phyloP scores from a whole-genome alignment of 2,888 invertebrate genomes.

The Amitus sp. region DNA sequence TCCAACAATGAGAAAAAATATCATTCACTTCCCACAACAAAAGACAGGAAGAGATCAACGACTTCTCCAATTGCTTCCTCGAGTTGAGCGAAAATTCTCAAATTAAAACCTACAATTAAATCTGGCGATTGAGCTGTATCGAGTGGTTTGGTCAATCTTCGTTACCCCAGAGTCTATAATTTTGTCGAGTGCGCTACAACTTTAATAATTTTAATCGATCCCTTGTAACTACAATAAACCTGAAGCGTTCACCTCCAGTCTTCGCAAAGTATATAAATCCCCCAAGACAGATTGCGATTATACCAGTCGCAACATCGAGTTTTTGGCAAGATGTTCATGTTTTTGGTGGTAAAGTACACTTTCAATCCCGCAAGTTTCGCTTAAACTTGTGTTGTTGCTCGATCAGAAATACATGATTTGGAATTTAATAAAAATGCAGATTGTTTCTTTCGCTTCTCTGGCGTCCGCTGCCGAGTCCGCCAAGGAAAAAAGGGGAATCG shows the following conservation, averaged over 20 bases:
- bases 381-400: neutral
- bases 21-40: slow-evolving; percentile 29
- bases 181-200: slow-evolving; percentile 43
- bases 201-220: slow-evolving; percentile 57
- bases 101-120: slow-evolving; percentile 32
- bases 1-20: slow-evolving; percentile 14
- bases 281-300: slow-evolving; percentile 11
- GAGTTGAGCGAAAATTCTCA: slow-evolving; percentile 44
- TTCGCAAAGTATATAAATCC: slow-evolving; percentile 49
- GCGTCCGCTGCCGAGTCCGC: slow-evolving; percentile 29
- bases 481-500: slow-evolving; percentile 58
- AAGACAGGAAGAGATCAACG: slow-evolving; percentile 24
- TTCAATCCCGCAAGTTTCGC: neutral
- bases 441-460: slow-evolving; percentile 42
- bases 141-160: slow-evolving; percentile 48
- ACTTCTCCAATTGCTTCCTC: slow-evolving; percentile 47
- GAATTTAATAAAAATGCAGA: slow-evolving; percentile 38
- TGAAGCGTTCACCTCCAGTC: slow-evolving; percentile 42
- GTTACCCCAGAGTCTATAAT: slow-evolving; percentile 56
- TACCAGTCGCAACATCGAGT: slow-evolving; percentile 46
- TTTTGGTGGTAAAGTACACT: slow-evolving; percentile 43
- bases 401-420: too few relatives aligned
- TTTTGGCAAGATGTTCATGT: slow-evolving; percentile 53
- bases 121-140: slow-evolving; percentile 39
- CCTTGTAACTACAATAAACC: slow-evolving; percentile 40